phyloP scores from a whole-genome alignment of 2,113 vertebrate species.

The Centropus bengalensis region DNA sequence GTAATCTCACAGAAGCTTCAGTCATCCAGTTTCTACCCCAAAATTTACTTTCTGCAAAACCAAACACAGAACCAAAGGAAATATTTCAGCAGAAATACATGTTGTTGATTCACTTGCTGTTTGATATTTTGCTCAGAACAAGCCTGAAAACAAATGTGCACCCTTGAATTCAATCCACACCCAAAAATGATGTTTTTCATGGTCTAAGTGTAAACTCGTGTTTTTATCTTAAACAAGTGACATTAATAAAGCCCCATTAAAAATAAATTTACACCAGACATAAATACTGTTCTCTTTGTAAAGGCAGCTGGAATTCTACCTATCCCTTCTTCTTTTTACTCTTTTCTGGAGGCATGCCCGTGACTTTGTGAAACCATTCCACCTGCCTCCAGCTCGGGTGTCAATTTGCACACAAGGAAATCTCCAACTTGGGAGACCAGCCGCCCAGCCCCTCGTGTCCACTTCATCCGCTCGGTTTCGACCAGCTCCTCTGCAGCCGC shows the following conservation, averaged over 20 bases:
- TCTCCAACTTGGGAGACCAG: not conserved
- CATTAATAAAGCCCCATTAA: fast-evolving
- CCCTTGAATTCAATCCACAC: not conserved
- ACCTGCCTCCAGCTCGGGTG: not conserved
- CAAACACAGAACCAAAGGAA: not conserved
- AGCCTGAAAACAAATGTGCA: not conserved
- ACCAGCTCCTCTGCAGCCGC: not conserved
- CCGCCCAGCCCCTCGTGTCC: not conserved
- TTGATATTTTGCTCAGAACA: not conserved
- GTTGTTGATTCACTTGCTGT: not conserved
- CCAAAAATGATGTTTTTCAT: not conserved
- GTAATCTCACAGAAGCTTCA: not conserved
- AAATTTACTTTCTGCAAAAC: not conserved
- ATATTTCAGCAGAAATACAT: not conserved
- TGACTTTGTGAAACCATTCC: not conserved
- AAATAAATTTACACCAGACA: not conserved
- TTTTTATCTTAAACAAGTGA: not conserved
- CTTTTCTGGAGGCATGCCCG: not conserved
- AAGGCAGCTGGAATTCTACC: not conserved
- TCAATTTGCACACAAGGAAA: not conserved
- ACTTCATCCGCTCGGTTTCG: fast-evolving
- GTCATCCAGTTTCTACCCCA: not conserved
- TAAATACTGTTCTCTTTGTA: fast-evolving
- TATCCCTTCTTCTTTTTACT: not conserved
- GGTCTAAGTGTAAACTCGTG: fast-evolving